Conservation (phyloP, 2,113 vertebrate genomes). For the Oxygymnocypris stewartii region DNA sequence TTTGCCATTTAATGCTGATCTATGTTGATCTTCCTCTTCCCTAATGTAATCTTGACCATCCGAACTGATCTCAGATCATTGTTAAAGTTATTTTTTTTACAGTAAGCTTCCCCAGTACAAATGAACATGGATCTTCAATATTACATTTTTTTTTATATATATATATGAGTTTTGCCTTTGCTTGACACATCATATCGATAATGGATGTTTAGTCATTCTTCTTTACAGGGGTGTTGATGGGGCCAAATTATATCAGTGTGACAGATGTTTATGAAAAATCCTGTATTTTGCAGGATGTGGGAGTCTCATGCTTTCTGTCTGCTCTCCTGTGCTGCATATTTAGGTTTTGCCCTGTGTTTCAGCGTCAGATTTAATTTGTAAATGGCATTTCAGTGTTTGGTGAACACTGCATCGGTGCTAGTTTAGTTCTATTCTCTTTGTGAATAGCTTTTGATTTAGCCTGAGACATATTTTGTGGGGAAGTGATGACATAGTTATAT, state of each 20-base stretch:
- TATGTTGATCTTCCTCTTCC: neutral
- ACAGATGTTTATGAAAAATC: conserved; percentile 52
- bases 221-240: neutral
- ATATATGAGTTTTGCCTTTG: neutral
- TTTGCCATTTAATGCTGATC: conserved; percentile 32
- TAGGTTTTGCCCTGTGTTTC: neutral
- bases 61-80: neutral
- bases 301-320: neutral
- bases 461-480: too few species aligned
- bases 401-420: neutral
- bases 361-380: neutral
- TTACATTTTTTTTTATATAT: neutral
- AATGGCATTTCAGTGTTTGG: neutral
- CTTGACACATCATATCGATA: neutral
- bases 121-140: neutral
- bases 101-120: neutral
- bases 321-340: neutral
- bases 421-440: neutral
- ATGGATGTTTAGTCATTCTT: neutral
- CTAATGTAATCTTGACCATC: neutral
- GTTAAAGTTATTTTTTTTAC: neutral
- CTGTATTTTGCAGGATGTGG: conserved; percentile 33
- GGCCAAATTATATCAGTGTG: conserved; percentile 21
- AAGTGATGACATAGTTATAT: neutral
- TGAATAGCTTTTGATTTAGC: neutral